Evolutionary conservation across 2,888 invertebrate species (phyloP).

Genomic region (Petrophora chlorosata): DNA sequence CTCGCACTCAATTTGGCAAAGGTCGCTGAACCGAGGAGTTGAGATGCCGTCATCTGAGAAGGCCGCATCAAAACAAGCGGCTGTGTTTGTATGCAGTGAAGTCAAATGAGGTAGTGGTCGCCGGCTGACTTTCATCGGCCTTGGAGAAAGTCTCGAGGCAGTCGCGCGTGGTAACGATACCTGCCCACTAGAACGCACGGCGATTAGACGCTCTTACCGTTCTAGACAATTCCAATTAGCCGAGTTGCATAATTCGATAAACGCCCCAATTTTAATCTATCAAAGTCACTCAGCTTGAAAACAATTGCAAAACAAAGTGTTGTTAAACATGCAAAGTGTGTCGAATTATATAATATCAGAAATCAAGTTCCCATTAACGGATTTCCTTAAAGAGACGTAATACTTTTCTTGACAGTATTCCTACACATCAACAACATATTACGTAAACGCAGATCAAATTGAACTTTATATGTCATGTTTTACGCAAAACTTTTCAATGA

Average conservation of each 20-base stretch:
- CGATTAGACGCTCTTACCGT: constrained; percentile 39
- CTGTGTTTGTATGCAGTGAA: constrained; percentile 64
- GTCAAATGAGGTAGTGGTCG: constrained; percentile 43
- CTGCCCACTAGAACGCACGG: constrained; percentile 38
- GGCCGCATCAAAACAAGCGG: constrained; percentile 37
- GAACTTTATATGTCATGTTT: not conserved
- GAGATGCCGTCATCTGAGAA: constrained; percentile 20
- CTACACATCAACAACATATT: not conserved
- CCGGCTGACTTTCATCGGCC: constrained; percentile 72
- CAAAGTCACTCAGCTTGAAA: constrained; percentile 34
- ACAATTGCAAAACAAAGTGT: constrained; percentile 43
- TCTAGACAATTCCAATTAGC: constrained; percentile 36
- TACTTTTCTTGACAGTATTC: constrained; percentile 13
- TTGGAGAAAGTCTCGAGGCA: constrained; percentile 74
- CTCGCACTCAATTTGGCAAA: constrained; percentile 12
- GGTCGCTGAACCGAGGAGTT: constrained; percentile 28
- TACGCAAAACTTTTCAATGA: not conserved
- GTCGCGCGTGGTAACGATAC: constrained; percentile 60
- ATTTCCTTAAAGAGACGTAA: constrained; percentile 58
- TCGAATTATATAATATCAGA: constrained; percentile 52
- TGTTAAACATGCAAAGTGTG: constrained; percentile 38
- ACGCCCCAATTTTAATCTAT: constrained; percentile 27
- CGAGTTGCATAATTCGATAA: constrained; percentile 41
- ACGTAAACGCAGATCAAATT: not conserved
- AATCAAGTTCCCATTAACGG: constrained; percentile 48